A percentile compares a stretch with the other conserved stretches of the same genome.
Conservation (phyloP, 1,140 invertebrate species). For the Trichoplusia ni region DNA sequence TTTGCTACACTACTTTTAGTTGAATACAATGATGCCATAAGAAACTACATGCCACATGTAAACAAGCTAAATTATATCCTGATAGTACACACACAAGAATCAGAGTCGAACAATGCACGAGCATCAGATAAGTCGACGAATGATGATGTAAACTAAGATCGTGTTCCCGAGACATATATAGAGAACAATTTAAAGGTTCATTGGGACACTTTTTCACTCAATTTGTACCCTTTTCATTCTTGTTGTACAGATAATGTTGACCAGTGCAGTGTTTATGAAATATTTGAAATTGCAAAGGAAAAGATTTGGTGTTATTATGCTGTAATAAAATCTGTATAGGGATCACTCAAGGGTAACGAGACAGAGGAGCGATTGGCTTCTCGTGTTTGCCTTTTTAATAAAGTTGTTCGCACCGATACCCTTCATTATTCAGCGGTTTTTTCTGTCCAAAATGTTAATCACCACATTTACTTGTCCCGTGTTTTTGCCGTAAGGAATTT, state of each 20-base stretch:
- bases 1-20: conserved; percentile 54
- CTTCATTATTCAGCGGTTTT: conserved; percentile 60
- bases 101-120: conserved; percentile 39
- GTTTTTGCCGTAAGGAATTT: conserved; percentile 49
- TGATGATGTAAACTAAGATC: conserved; percentile 49
- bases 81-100: conserved; percentile 38
- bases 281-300: conserved; percentile 44
- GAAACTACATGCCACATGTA: conserved; percentile 38
- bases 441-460: conserved; percentile 60
- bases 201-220: conserved; percentile 65
- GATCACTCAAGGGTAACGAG: conserved; percentile 50
- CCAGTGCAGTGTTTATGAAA: conserved; percentile 38
- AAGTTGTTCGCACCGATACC: conserved; percentile 62
- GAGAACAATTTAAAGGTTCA: conserved; percentile 62
- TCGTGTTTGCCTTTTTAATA: conserved; percentile 64
- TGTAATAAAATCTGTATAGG: conserved; percentile 49
- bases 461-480: conserved; percentile 55
- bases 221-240: conserved; percentile 57
- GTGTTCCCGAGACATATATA: conserved; percentile 52
- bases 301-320: conserved; percentile 50
- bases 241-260: conserved; percentile 43
- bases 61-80: conserved; percentile 48
- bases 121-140: conserved; percentile 43
- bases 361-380: conserved; percentile 45
- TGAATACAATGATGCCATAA: conserved; percentile 43